A percentile compares a stretch with the other conserved stretches of the same genome.
Conservation (phyloP, 1,140 invertebrate genomes). For the Ruditapes philippinarum region DNA sequence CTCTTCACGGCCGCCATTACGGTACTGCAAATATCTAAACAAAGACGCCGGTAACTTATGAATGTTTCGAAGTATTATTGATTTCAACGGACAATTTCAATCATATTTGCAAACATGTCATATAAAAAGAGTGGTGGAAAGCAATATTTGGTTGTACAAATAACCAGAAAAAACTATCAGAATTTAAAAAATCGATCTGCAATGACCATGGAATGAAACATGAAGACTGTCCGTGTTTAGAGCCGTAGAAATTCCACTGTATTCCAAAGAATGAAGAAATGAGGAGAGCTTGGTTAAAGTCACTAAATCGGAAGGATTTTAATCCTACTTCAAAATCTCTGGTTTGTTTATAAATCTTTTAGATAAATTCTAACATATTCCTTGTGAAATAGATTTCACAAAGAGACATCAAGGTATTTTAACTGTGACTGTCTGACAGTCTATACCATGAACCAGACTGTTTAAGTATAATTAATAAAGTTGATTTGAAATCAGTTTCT, state of each 20-base stretch:
- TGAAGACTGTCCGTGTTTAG: neutral
- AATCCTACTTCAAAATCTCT: neutral
- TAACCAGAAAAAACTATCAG: constrained; percentile 16
- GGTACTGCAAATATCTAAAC: neutral
- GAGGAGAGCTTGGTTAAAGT: neutral
- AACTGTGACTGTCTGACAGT: too few species aligned
- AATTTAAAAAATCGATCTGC: neutral
- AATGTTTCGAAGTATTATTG: too few species aligned
- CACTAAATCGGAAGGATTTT: neutral
- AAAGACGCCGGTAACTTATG: neutral
- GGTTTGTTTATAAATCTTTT: too few species aligned
- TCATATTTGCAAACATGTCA: neutral
- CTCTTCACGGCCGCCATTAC: constrained; percentile 37
- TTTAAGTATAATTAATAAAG: too few species aligned
- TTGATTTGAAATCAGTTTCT: too few species aligned
- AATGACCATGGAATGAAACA: neutral
- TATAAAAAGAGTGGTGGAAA: neutral
- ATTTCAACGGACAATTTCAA: neutral
- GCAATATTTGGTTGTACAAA: constrained; percentile 18
- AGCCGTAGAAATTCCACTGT: neutral
- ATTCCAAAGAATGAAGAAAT: neutral
- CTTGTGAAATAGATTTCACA: too few species aligned
- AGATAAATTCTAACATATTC: too few species aligned
- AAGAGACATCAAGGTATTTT: too few species aligned
- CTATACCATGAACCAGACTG: too few species aligned